Percentiles rank a stretch among this genome's conserved stretches.
Evolutionary conservation across 1,140 invertebrate genomes (phyloP).

Genomic region (Potamilus streckersoni): DNA sequence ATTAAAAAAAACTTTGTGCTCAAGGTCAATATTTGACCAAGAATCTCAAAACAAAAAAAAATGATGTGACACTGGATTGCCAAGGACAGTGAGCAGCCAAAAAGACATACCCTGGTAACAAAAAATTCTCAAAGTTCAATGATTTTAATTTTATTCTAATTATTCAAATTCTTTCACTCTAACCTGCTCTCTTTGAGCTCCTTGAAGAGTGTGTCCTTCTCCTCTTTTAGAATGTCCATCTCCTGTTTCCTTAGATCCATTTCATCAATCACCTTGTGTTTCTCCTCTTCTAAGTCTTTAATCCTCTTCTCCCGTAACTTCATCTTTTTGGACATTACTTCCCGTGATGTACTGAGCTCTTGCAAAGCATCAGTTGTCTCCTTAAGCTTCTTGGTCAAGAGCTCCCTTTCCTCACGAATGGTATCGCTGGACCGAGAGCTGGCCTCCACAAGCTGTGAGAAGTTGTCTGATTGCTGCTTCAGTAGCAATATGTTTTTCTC

Average conservation of each 20-base stretch:
- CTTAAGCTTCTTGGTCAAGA: constrained; percentile 39
- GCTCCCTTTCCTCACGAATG: constrained; percentile 57
- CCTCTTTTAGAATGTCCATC: constrained; percentile 46
- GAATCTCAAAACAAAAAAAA: no score
- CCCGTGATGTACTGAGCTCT: constrained; percentile 47
- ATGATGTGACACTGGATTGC: no score
- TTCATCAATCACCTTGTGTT: constrained; percentile 43
- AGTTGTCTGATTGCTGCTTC: constrained; percentile 50
- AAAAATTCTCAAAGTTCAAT: no score
- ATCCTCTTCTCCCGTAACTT: constrained; percentile 55
- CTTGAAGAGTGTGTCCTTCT: constrained; percentile 50
- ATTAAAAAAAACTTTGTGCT: no score
- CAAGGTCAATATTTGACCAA: no score
- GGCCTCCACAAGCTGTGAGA: constrained; percentile 52
- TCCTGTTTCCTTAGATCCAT: constrained; percentile 43
- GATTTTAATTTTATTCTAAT: no score
- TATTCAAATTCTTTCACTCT: constrained; percentile 42
- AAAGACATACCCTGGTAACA: no score
- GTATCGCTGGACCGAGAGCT: constrained; percentile 47
- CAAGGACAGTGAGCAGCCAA: no score
- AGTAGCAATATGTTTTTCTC: constrained; percentile 54
- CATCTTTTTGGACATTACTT: constrained; percentile 55
- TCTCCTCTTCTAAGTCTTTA: constrained; percentile 54
- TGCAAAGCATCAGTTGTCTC: constrained; percentile 52
- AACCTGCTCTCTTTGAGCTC: constrained; percentile 59